A percentile compares a stretch with the other conserved stretches of the same genome.
Evolutionary conservation across 2,888 invertebrate genomes (phyloP).

Genomic region (Kryphioiulus occultus): DNA sequence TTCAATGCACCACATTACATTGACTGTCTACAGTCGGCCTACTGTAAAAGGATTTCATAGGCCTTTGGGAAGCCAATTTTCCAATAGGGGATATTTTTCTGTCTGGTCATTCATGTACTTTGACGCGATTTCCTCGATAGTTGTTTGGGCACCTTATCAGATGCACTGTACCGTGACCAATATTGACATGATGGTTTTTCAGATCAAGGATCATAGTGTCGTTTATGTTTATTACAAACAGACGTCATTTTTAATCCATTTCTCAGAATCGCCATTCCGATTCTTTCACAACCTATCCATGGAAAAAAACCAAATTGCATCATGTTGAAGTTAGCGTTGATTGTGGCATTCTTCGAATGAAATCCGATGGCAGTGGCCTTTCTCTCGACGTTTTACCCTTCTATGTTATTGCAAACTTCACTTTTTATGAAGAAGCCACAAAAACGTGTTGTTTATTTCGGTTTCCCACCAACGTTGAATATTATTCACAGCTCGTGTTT

Average conservation of each 20-base stretch:
- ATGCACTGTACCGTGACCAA: background rate
- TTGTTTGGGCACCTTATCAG: background rate
- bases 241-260: background rate
- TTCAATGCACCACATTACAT: no score
- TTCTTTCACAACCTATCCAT: no score
- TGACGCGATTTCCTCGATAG: background rate
- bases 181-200: background rate
- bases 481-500: background rate
- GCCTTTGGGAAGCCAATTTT: background rate
- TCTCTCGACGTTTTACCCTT: no score
- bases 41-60: no score
- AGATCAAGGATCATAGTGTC: background rate
- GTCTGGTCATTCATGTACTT: background rate
- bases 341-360: no score
- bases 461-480: background rate
- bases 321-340: no score
- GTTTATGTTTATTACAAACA: background rate
- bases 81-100: background rate
- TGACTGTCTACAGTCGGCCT: no score
- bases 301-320: no score
- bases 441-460: background rate
- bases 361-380: no score
- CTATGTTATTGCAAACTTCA: background rate
- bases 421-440: background rate
- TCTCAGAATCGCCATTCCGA: background rate